Base-by-base conservation (phyloP, 2,797 vertebrate genomes). In the Cuniculus paca region DNA sequence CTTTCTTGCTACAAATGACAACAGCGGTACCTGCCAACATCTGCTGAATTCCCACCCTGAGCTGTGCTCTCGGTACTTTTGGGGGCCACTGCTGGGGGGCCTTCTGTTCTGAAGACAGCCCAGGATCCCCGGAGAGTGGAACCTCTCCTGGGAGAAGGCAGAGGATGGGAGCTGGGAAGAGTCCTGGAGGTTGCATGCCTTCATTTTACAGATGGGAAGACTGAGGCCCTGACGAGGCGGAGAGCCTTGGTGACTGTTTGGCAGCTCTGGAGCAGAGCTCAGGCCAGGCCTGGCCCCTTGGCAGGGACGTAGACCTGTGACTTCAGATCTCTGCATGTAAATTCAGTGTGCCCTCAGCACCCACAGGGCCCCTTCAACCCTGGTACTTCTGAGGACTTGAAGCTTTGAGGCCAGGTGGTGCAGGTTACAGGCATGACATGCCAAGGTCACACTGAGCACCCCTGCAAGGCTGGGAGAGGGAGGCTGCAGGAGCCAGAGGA, bases 261-360 rank as follows among this genome's bases (percentile, higher is more conserved):
- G 16, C 22, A 36, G 26, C 45, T 6, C 28, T 28, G 42, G 24
- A 2, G 72, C 54, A 79, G 74, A 42, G 52, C 1, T 26, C 5
- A 77, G 34, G 8, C 45, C 45, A 20, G 5, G 20, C 34, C 24
- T 6, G 1, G 36, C 45, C 28, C 22, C 45, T 45, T 2, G 10
- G 11, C 17, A 6, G 34, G 2, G 3, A 1, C 24, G 16, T 39
- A 17, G 13, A 0, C 0, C 65, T n/a, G 17, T 17, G 50, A 34
- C 9, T 16, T 10, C 0, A 0, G 1, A 5, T 3, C 2, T 54
- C 60, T 39, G 70, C 6, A 16, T 17, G 7, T 31, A 6, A 5
- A 11, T 45, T 26, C 36, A 24, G 0, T 13, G 34, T 36, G 14
- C 63, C 7, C 14, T 80, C 13, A 20, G 88, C 70, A 78, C 60